Conservation (phyloP, 2,113 vertebrate species). For the Turdus rufiventris region DNA sequence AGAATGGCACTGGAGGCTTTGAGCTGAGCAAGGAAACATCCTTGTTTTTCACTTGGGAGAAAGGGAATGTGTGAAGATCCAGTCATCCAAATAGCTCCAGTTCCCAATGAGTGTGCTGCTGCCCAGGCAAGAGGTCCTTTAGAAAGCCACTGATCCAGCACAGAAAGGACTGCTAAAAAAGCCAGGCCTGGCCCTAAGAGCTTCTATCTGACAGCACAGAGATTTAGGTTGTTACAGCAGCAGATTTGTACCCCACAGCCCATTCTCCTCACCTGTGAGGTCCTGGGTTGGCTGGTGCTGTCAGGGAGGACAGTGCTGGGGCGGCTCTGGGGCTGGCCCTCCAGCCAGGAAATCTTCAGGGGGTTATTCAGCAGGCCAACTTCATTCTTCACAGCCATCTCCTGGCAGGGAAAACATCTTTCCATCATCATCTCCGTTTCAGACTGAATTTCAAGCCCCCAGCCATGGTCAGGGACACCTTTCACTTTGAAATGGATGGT, state of each 20-base stretch:
- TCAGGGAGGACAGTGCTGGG: background rate
- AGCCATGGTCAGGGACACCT: too few relatives aligned
- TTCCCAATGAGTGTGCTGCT: background rate
- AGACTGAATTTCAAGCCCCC: background rate
- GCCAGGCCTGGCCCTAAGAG: background rate
- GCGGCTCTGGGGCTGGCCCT: slow-evolving; percentile 75
- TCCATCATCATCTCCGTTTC: background rate
- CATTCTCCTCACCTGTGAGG: slow-evolving; percentile 76
- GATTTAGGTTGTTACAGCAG: background rate
- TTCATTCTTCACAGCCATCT: slow-evolving; percentile 90
- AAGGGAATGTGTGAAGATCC: background rate
- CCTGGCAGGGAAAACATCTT: slow-evolving; percentile 70
- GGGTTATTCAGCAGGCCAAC: slow-evolving; percentile 84
- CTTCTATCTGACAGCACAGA: background rate
- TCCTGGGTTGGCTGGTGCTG: slow-evolving; percentile 10
- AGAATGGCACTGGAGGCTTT: background rate
- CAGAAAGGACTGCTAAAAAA: background rate
- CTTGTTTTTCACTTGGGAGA: background rate
- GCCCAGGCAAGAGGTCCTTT: background rate
- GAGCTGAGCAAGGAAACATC: background rate
- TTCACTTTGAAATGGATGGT: too few relatives aligned
- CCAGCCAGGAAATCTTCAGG: slow-evolving; percentile 92
- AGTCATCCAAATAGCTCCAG: accelerated
- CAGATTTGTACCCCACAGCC: background rate
- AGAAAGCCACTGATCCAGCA: background rate